Base-by-base conservation (phyloP, 2,888 invertebrate genomes). In the Monopis laevigella region DNA sequence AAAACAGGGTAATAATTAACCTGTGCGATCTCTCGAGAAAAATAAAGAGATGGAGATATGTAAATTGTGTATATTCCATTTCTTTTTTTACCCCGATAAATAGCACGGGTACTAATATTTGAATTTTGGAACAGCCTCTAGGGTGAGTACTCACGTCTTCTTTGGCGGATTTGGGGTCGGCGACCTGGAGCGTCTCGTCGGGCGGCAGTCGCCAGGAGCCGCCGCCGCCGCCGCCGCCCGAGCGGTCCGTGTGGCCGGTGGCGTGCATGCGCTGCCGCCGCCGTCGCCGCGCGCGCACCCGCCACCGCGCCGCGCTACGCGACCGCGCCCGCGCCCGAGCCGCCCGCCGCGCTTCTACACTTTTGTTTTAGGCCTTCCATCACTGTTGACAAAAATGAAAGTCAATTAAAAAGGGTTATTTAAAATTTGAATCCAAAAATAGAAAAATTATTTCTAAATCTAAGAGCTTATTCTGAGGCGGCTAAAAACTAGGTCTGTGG, bases 151-250 rank as follows among this genome's bases (percentile, higher is more conserved):
- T 42, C 59, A 85, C 86, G 77, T 86, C 86, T 65, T 88, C 87
- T 78, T 93, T 93, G 73, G 88, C 85, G 52, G 77, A 66, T 81
- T 92, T 89, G 65, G 91, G 89, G 84, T 92, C 92, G 82, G 88
- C 91, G 72, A 93, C 93, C 82, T 93, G 93, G 56, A 93, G 86
- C 56, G 93, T 93, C 84, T 93, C 93, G 84, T 93, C 93, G 66
- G 92, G 92, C 78, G 92, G 92, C 77, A 93, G 86, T 80, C 92
- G 89, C 93, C 93, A 93, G 73, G 92, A 90, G 72, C 84, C 83
- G 53, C 78, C 78, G 67, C 82, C 82, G 71, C 80, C 82, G 72
- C 78, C 81, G 42, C 58, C 58, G 73, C 84, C 84, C 83, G 90
- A 90, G 82, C 91, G 88, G 85, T 92, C 92, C 75, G 90, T 84